Evolutionary conservation across 1,140 invertebrate genomes (phyloP).

Genomic region (Eupristina koningsbergeri): DNA sequence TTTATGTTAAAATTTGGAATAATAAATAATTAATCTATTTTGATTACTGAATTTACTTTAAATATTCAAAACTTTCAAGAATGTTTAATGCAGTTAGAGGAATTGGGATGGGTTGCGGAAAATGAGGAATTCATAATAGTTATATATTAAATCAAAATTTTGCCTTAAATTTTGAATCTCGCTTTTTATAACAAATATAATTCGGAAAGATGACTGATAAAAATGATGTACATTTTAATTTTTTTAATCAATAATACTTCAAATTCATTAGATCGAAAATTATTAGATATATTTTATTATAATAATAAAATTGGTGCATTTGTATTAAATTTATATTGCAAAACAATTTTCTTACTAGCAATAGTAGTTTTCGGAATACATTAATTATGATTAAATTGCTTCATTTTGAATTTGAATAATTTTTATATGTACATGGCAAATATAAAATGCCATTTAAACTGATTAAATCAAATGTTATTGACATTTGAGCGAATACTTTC

Average conservation of each 20-base stretch:
- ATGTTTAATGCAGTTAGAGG: not conserved
- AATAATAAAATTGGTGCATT: slow-evolving; percentile 29
- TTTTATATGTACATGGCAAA: not conserved
- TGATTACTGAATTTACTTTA: not conserved
- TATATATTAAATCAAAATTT: not conserved
- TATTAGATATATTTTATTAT: slow-evolving; percentile 24
- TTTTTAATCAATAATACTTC: slow-evolving; percentile 30
- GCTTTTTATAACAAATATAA: not conserved
- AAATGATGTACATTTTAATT: not conserved
- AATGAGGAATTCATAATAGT: not conserved
- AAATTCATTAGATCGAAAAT: slow-evolving; percentile 27
- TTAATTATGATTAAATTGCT: slow-evolving; percentile 19
- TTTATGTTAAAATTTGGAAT: not conserved
- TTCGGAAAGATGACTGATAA: not conserved
- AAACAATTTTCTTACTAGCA: slow-evolving; percentile 32
- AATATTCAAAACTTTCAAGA: not conserved
- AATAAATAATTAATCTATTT: not conserved
- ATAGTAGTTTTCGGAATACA: slow-evolving; percentile 40
- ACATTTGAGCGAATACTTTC: slow-evolving; percentile 11
- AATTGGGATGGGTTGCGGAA: not conserved
- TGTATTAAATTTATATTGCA: slow-evolving; percentile 40
- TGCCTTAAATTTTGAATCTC: not conserved
- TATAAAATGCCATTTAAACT: slow-evolving; percentile 10
- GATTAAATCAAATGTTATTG: slow-evolving; percentile 13
- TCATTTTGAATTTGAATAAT: slow-evolving; percentile 1